A percentile compares a stretch with the other conserved stretches of the same genome.
These are phyloP conservation scores for Tenualosa ilisha DNA, from an alignment of 2,797 vertebrate species.

Conservation along the genomic window DNA sequence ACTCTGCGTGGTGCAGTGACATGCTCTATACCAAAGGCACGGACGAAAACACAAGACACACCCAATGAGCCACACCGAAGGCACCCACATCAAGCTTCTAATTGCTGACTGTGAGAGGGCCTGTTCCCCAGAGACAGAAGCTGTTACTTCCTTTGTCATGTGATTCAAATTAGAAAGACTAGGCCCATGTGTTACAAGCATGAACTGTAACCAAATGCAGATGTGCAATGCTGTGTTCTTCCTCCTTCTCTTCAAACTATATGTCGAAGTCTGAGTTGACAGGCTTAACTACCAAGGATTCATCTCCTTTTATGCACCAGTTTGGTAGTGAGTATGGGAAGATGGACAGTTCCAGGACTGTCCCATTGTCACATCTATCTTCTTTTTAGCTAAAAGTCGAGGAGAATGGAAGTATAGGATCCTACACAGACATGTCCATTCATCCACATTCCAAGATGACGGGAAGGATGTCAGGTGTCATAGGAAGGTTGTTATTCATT, in stretches of 20 bases:
- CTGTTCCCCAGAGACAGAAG: background rate
- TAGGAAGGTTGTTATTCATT: background rate
- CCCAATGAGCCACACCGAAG: background rate
- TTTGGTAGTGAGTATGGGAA: background rate
- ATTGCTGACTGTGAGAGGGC: background rate
- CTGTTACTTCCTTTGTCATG: background rate
- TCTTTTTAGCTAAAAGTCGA: background rate
- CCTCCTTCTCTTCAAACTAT: conserved; percentile 40
- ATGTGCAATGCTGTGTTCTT: background rate
- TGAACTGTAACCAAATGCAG: conserved; percentile 25
- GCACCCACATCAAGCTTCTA: background rate
- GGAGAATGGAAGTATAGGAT: background rate
- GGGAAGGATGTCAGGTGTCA: background rate
- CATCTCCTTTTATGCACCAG: background rate
- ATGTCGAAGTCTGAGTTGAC: background rate
- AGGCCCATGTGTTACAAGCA: conserved; percentile 14
- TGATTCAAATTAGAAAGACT: background rate
- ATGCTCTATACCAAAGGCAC: conserved; percentile 41
- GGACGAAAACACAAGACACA: background rate
- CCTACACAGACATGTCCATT: background rate
- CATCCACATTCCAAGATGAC: background rate
- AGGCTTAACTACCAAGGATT: background rate
- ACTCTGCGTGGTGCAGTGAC: conserved; percentile 3
- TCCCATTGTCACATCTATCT: background rate
- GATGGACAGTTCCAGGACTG: background rate